Base-by-base conservation (phyloP, 2,797 vertebrate genomes). In the Petrocephalus sullivani region DNA sequence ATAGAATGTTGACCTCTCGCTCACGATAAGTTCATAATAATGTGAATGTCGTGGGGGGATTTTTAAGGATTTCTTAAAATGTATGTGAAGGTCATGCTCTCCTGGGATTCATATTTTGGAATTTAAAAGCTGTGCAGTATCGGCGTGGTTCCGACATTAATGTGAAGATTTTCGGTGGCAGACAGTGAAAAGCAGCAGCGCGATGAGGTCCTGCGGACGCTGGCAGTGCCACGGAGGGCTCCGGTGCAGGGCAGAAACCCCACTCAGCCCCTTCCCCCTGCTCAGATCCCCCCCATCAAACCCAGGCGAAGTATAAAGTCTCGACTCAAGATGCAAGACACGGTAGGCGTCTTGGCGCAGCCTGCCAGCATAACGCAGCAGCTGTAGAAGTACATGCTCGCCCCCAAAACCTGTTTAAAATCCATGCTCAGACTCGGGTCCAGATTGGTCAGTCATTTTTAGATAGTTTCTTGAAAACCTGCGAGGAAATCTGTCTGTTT, bases 291-390 rank as follows among this genome's bases (percentile, higher is more conserved):
- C 67, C 88, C 88, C 41, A 56, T 88, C 61, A 88, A 88, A 86
- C 88, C 88, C 16, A 57, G 84, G 28, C 51, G 83, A 86, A 88
- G 88, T 64, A 46, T 88, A 21, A 88, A 88, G 37, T 46, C 9
- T 37, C 84, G 88, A 14, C 28, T 60, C 10, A 28, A 53, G 4
- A n/a, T 54, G 37, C 84, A 58, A 51, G 64, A 88, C 10, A 71
- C 37, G 49, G 84, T 85, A 56, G 84, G 61, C 41, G 33, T 61
- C 67, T 7, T 67, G 28, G 23, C 3, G 3, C 56, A 3, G n/a
- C 60, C 58, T 21, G 41, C 37, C 46, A 49, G 9, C 84, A 12
- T 53, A 56, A 58, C 28, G 2, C 4, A 54, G n/a, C 6, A 51
- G 82, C 33, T 56, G 6, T 23, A 51, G 5, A 33, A 28, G 53